Percentiles rank a stretch among this genome's conserved stretches.
These are phyloP conservation scores for Trematomus bernacchii DNA, from an alignment of 2,797 vertebrate genomes.

Conservation along the genomic window DNA sequence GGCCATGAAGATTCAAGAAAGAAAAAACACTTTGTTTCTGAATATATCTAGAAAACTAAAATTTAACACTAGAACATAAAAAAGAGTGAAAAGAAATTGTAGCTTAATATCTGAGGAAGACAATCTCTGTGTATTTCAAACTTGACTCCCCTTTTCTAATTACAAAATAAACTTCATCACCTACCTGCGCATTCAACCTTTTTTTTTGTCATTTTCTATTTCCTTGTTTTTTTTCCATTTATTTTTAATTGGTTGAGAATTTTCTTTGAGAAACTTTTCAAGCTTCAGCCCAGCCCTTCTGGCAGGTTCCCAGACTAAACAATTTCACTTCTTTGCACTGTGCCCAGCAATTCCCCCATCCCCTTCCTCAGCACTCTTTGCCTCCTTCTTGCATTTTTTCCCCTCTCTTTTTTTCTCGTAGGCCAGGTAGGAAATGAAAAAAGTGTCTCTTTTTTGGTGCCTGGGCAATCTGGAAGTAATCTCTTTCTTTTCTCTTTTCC, in stretches of 20 bases:
- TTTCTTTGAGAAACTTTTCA: constrained; percentile 88
- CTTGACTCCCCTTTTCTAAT: constrained; percentile 86
- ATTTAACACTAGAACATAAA: constrained; percentile 85
- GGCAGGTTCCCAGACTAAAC: constrained; percentile 91
- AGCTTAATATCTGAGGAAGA: constrained; percentile 98
- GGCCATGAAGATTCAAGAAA: constrained; percentile 98
- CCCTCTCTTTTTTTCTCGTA: constrained; percentile 83
- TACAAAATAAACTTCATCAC: constrained; percentile 87
- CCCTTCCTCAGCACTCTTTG: constrained; percentile 64
- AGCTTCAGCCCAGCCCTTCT: constrained; percentile 86
- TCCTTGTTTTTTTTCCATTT: constrained; percentile 43
- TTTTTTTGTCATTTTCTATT: constrained; percentile 43
- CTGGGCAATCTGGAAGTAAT: constrained; percentile 97
- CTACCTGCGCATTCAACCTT: constrained; percentile 89
- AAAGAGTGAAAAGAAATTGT: constrained; percentile 87
- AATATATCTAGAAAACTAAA: constrained; percentile 93
- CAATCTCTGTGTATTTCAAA: constrained; percentile 89
- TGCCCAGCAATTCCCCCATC: constrained; percentile 84
- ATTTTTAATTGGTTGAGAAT: constrained; percentile 79
- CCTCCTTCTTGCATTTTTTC: constrained; percentile 47
- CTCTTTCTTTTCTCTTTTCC: constrained; percentile 86
- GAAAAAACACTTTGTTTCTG: constrained; percentile 80
- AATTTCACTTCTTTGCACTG: constrained; percentile 84
- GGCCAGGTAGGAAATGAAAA: constrained; percentile 92
- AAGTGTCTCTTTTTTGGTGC: constrained; percentile 87